Base-by-base conservation (phyloP, 2,888 invertebrate species). In the Theristus sp. region DNA sequence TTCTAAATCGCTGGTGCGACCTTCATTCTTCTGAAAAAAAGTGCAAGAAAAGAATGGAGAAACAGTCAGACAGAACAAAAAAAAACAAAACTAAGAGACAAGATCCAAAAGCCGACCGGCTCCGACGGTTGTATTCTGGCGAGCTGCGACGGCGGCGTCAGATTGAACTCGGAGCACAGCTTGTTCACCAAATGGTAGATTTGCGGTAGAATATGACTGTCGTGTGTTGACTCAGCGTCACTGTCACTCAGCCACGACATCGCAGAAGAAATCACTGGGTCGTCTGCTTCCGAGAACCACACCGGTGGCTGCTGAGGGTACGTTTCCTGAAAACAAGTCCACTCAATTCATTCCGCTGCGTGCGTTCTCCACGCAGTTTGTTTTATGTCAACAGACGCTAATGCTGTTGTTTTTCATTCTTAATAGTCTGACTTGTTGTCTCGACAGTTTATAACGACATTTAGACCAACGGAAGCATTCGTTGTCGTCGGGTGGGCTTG, bases 211-310 rank as follows among this genome's bases (percentile, higher is more conserved):
- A 81, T 77, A n/a, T 17, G 30, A 30, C n/a, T 57, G 46, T 55
- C 56, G 13, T 2, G 22, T 30, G 20, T 10, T 24, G 49, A 49
- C 58, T n/a, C 49, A 38, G 38, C 20, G 31, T 59, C 61, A 69
- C 90, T 90, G 75, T 89, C 86, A 75, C 86, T 87, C 74, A 98
- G 82, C 72, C 87, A 85, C 80, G 93, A 89, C 71, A 98, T 88
- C 67, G 91, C 89, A 79, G 87, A 86, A 72, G 91, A 89, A 73
- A 96, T 86, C 76, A 86, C 84, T 59, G 86, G 84, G 77, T 96
- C 93, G 74, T 98, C 96, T 53, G 89, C 87, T 76, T 98, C 96
- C 57, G 91, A 89, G 78, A 94, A 98, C 96, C 98, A 98, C 68
- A 98, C 93, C 57, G 96, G 96, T 59, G 96, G 90, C 66, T 89